These are phyloP conservation scores for Tortrix viridana DNA, from an alignment of 2,888 invertebrate genomes.

Conservation along the genomic window DNA sequence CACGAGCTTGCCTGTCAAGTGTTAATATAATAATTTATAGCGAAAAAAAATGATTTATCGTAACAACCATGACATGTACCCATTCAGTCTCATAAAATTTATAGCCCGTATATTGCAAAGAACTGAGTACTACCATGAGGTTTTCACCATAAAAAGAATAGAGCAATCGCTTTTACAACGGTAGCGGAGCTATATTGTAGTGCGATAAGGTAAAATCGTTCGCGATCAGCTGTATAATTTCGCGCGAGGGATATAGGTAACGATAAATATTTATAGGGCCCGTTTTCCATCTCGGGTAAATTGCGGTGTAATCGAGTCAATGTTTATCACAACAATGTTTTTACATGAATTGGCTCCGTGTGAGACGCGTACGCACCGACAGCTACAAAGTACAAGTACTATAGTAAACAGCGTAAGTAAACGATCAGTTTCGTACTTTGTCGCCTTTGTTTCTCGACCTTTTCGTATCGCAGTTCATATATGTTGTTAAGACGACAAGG, in stretches of 20 bases:
- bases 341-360: slow-evolving; percentile 55
- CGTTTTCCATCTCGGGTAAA: slow-evolving; percentile 71
- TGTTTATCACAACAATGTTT: slow-evolving; percentile 73
- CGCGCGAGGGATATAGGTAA: slow-evolving; percentile 55
- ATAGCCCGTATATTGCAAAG: slow-evolving; percentile 42
- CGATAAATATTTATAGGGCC: slow-evolving; percentile 80
- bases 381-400: slow-evolving; percentile 59
- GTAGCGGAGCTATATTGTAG: slow-evolving; percentile 62
- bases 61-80: slow-evolving; percentile 52
- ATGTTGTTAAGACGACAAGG: too few relatives aligned
- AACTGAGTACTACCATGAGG: slow-evolving; percentile 45
- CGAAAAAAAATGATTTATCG: slow-evolving; percentile 52
- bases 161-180: slow-evolving; percentile 53
- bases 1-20: slow-evolving; percentile 32
- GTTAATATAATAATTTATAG: slow-evolving; percentile 39
- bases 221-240: slow-evolving; percentile 66
- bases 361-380: slow-evolving; percentile 43
- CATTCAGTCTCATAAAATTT: slow-evolving; percentile 57
- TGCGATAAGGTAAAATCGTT: slow-evolving; percentile 62
- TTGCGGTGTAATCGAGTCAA: slow-evolving; percentile 76
- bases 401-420: slow-evolving; percentile 25
- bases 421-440: too few relatives aligned
- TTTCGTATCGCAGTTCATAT: too few relatives aligned
- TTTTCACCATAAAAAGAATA: slow-evolving; percentile 55
- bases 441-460: too few relatives aligned